A percentile compares a stretch with the other conserved stretches of the same genome.
Evolutionary conservation across 2,888 invertebrate species (phyloP).

Genomic region (Ischnura elegans): DNA sequence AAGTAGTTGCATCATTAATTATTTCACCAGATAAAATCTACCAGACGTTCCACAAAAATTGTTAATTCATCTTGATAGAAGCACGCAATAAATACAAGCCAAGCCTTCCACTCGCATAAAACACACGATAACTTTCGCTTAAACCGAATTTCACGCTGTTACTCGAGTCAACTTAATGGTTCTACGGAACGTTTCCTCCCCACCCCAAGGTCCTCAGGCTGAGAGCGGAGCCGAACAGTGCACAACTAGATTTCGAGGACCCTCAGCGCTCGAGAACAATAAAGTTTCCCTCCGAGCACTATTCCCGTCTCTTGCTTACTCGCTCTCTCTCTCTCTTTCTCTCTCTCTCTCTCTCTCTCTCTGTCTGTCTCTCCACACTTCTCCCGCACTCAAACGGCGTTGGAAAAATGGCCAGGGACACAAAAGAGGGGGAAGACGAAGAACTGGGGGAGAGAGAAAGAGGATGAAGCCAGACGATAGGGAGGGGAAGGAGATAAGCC

Average conservation of each 20-base stretch:
- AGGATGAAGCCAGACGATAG: too few relatives aligned
- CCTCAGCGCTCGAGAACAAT: background rate
- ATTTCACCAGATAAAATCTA: too few relatives aligned
- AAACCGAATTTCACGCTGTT: background rate
- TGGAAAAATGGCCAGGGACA: constrained; percentile 8
- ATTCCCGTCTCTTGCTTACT: background rate
- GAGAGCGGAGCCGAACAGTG: background rate
- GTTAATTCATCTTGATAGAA: too few relatives aligned
- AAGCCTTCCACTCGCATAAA: background rate
- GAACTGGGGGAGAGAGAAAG: background rate
- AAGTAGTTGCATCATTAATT: too few relatives aligned
- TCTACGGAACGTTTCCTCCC: background rate
- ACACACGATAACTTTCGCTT: background rate
- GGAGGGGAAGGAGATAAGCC: too few relatives aligned
- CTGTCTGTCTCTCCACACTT: background rate
- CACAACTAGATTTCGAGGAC: background rate
- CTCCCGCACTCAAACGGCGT: background rate
- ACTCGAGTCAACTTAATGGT: background rate
- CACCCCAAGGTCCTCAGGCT: background rate
- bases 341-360: background rate
- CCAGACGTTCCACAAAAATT: too few relatives aligned
- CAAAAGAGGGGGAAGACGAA: background rate
- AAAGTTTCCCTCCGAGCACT: background rate
- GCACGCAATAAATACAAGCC: too few relatives aligned
- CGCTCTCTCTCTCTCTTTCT: background rate